Conservation (phyloP, 2,888 invertebrate genomes). For the Lasioglossum lativentre region DNA sequence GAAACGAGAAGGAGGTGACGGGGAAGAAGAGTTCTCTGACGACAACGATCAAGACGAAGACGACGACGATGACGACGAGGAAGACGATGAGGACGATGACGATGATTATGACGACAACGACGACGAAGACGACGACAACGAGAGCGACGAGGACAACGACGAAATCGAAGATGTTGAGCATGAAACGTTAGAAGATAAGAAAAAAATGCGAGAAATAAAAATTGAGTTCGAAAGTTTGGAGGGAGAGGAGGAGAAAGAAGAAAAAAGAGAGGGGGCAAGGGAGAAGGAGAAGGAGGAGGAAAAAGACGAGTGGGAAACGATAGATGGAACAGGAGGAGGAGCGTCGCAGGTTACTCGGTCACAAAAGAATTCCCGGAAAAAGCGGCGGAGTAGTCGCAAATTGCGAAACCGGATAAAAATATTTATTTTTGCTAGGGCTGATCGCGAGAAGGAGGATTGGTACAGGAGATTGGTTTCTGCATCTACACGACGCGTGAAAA, state of each 20-base stretch:
- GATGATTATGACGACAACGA: not conserved
- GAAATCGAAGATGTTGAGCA: not conserved
- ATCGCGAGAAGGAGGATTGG: conserved; percentile 97
- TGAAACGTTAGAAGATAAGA: not conserved
- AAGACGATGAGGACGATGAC: not conserved
- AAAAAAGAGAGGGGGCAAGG: not conserved
- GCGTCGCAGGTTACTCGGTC: conserved; percentile 63
- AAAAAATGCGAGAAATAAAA: not conserved
- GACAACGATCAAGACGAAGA: not conserved
- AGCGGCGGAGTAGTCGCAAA: conserved; percentile 77
- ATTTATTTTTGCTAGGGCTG: conserved; percentile 91
- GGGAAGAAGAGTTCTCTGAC: not conserved
- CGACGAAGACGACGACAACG: not conserved
- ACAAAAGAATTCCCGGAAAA: conserved; percentile 83
- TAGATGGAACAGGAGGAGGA: not conserved
- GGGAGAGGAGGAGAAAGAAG: not conserved
- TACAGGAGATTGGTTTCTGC: conserved; percentile 86
- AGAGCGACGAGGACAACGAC: not conserved
- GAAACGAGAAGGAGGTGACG: not conserved
- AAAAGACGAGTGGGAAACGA: conserved; percentile 23
- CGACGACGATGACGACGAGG: not conserved
- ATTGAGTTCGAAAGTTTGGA: not conserved
- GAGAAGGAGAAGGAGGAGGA: not conserved
- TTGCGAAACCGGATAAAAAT: conserved; percentile 82
- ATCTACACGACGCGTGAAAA: conserved; percentile 19